Evolutionary conservation across 2,888 invertebrate species (phyloP), one percentile per base, ranked within the genome.

Genomic region (Drosophila paracracens): DNA sequence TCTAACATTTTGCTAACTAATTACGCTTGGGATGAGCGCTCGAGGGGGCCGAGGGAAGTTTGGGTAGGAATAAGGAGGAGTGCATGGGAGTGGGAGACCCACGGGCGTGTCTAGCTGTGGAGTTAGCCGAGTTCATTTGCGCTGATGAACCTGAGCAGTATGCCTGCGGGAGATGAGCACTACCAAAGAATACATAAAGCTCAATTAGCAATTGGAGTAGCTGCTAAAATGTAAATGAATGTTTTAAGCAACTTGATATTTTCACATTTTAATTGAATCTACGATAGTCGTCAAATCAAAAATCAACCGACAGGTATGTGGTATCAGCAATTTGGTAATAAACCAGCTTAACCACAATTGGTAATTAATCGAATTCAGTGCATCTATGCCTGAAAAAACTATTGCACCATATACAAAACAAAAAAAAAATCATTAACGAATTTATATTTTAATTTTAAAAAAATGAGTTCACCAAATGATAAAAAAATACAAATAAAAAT

Each of bases 1-100:
- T 74, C 63, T 60, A 84, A 70, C 74, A 88, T 89, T 84, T 89
- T 82, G 75, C 88, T 54, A 86, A 90, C 90, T 88, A 78, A 88
- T 90, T 88, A 88, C 60, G 61, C 71, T 36, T 33, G 81, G 71
- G 67, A 70, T 71, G 61, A 66, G 56, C 33, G 58, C 53, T 53
- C 13, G 18, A 18, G 51, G 36, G 33, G n/a, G 16, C 46, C 25
- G 4, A 7, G 31, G 10, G 43, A 43, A 43, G 43, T 13, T 6
- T 43, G 43, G 21, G 5, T 5, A 21, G 13, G 27, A 31, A 16
- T 33, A 7, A 36, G 21, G 2, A 7, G 10, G 16, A 21, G 13
- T n/a, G n/a, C 27, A 8, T 16, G 1, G 46, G 16, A 46, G 46
- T 16, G 29, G 16, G 18, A 5, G 16, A n/a, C 21, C 79, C 60